Base-by-base conservation (phyloP, 1,140 invertebrate species). In the Brachionus koreanus region DNA sequence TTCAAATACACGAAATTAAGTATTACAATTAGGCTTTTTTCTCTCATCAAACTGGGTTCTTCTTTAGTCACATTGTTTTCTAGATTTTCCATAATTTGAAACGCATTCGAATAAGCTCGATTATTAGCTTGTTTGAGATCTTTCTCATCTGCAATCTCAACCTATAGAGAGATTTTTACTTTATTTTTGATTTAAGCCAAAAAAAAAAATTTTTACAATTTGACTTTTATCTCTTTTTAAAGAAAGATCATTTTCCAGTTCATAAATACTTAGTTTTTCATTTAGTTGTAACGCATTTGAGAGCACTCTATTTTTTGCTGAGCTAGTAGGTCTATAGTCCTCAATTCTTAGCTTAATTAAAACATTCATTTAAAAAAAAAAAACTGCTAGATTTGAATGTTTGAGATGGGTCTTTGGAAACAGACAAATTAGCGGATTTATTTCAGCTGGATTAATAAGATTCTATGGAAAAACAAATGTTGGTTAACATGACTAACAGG, bases 1-100 rank as follows among this genome's bases (percentile, higher is more conserved):
- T 9, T 5, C 37, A 2, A 69, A 69, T 37, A 69, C 39, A 42
- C 39, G 19, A 43, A 72, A 16, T 19, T 9, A 43, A 12, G 23
- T 16, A 74, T 74, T 74, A 74, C 69, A 35, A 74, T 74, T 46
- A 23, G 42, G 13, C 69, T 74, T 74, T 74, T 74, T 23, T 74
- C 69, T 74, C 69, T 74, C 23, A 23, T 16, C 10, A 74, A 1
- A 25, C 23, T 10, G 3, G 42, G 16, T 5, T 74, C 69, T 16
- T 43, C 12, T 29, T 23, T 46, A 19, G 19, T 10, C 25, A 46
- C 69, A 49, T 43, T 46, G 9, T 25, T 46, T 13, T 74, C 69
- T 25, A 46, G 5, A 46, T 3, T 46, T 74, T 74, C 39, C 42
- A 46, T 33, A 3, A 74, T 46, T 43, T 74, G 69, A 7, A 74